phyloP scores from a whole-genome alignment of 2,888 invertebrate genomes.

The Barypeithes pellucidus region DNA sequence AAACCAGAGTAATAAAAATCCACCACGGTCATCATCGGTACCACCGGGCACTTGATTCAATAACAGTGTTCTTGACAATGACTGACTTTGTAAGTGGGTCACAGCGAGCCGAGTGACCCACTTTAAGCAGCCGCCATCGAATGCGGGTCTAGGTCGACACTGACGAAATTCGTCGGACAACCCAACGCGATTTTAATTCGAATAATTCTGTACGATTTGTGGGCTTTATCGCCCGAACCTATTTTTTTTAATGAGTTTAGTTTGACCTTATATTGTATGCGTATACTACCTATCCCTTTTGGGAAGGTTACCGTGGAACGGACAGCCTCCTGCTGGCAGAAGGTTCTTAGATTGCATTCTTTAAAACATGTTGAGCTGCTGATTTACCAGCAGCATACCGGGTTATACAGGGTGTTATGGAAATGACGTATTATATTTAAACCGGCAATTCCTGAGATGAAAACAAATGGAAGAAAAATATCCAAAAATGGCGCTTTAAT shows the following conservation, averaged over 20 bases:
- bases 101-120: constrained; percentile 47
- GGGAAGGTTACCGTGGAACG: too few relatives aligned
- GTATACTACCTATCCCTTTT: background rate
- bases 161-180: constrained; percentile 39
- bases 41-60: constrained; percentile 44
- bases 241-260: background rate
- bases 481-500: too few relatives aligned
- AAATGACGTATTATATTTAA: too few relatives aligned
- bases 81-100: constrained; percentile 53
- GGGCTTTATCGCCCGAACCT: constrained; percentile 12
- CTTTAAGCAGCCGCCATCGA: constrained; percentile 42
- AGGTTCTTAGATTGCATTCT: too few relatives aligned
- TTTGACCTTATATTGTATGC: constrained; percentile 8
- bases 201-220: constrained; percentile 18
- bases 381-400: too few relatives aligned
- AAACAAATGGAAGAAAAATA: too few relatives aligned
- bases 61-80: constrained; percentile 53
- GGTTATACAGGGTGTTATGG: too few relatives aligned
- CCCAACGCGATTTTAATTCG: constrained; percentile 23
- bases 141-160: constrained; percentile 53
- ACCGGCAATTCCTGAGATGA: too few relatives aligned
- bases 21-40: constrained; percentile 34
- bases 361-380: too few relatives aligned
- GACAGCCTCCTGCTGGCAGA: too few relatives aligned
- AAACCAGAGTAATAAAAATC: constrained; percentile 24